phyloP scores from a whole-genome alignment of 2,797 vertebrate species.

The Valencia hispanica region DNA sequence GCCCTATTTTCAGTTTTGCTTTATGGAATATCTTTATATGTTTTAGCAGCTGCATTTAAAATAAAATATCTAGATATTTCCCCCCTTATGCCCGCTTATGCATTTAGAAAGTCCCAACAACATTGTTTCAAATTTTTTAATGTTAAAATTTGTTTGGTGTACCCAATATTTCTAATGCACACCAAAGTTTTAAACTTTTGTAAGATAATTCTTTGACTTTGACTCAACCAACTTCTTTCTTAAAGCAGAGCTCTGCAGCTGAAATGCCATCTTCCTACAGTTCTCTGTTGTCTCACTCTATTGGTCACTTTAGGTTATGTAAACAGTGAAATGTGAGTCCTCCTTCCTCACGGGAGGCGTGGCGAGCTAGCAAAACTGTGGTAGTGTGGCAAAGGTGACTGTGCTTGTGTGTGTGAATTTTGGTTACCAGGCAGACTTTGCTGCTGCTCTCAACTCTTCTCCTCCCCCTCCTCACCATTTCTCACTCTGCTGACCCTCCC shows the following conservation, averaged over 20 bases:
- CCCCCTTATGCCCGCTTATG: too few relatives aligned
- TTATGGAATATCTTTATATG: too few relatives aligned
- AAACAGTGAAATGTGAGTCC: slow-evolving; percentile 60
- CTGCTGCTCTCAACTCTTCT: slow-evolving; percentile 32
- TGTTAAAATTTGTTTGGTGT: neutral
- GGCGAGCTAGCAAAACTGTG: slow-evolving; percentile 53
- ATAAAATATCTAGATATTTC: too few relatives aligned
- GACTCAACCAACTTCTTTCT: neutral
- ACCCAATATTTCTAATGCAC: too few relatives aligned
- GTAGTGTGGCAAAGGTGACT: slow-evolving; percentile 71
- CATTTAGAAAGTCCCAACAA: too few relatives aligned
- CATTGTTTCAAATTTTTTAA: neutral
- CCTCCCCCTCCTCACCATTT: slow-evolving; percentile 32
- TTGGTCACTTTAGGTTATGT: slow-evolving; percentile 59
- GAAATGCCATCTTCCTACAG: neutral
- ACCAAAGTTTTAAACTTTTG: neutral
- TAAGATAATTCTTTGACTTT: neutral
- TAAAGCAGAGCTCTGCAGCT: neutral
- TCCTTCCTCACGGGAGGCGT: slow-evolving; percentile 34
- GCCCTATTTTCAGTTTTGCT: neutral
- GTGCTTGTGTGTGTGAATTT: slow-evolving; percentile 12
- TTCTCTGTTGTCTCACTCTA: slow-evolving; percentile 7
- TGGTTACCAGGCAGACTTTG: slow-evolving; percentile 31
- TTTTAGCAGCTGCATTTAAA: too few relatives aligned
- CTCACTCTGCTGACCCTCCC: slow-evolving; percentile 37